Evolutionary conservation across 2,797 vertebrate species (phyloP).

Genomic region (Acanthornis magna): DNA sequence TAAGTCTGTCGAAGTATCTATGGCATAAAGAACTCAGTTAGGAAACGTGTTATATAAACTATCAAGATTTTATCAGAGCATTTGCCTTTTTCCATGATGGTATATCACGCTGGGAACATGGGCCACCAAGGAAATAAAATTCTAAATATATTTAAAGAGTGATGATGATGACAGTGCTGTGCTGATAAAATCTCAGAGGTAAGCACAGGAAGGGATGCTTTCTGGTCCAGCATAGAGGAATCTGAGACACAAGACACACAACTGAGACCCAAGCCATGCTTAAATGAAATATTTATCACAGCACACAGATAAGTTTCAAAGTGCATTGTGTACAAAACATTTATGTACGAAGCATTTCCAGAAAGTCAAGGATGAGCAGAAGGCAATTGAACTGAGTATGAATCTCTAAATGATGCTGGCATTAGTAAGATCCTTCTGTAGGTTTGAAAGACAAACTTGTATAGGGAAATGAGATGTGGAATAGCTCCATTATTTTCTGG

Average conservation of each 20-base stretch:
- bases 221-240: not conserved
- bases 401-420: not conserved
- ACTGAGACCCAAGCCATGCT: not conserved
- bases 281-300: not conserved
- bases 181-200: not conserved
- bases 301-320: not conserved
- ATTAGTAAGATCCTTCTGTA: not conserved
- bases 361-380: not conserved
- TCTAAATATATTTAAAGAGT: not conserved
- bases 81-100: not conserved
- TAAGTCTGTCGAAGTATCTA: not conserved
- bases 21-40: not conserved
- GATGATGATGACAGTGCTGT: not conserved
- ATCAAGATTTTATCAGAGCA: not conserved
- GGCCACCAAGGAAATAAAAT: conserved; percentile 2
- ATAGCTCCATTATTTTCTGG: not conserved
- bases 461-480: not conserved
- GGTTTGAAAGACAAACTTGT: not conserved
- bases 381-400: not conserved
- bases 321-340: not conserved
- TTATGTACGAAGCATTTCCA: not conserved
- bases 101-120: not conserved
- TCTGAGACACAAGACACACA: too few relatives aligned
- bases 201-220: not conserved
- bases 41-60: not conserved